Conservation (phyloP, 2,113 vertebrate species). For the Aphelocoma coerulescens region DNA sequence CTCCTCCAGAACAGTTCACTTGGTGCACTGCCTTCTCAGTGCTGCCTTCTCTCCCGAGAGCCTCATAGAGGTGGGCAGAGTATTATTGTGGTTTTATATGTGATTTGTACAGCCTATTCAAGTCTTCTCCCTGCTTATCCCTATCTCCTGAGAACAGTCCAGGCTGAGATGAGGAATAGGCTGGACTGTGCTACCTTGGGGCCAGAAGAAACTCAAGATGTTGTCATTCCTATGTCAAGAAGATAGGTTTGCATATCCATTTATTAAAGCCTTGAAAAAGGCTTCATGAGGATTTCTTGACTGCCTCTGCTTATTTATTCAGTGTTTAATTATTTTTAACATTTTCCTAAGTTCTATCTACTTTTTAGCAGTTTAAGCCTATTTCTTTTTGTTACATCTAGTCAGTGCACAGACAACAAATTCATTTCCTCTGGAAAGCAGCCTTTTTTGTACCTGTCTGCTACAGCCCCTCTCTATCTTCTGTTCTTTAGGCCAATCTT, state of each 20-base stretch:
- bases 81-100: not conserved
- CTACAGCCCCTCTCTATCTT: not conserved
- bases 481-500: not conserved
- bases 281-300: not conserved
- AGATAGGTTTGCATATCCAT: not conserved
- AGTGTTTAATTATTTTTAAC: not conserved
- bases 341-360: not conserved
- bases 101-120: not conserved
- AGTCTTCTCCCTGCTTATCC: not conserved
- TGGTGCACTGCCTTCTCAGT: not conserved
- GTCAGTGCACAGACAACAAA: not conserved
- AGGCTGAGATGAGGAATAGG: not conserved
- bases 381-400: not conserved
- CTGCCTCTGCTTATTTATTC: not conserved
- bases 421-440: not conserved
- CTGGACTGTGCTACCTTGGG: not conserved
- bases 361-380: not conserved
- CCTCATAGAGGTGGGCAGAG: not conserved
- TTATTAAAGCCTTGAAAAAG: not conserved
- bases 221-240: not conserved
- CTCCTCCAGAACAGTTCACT: not conserved
- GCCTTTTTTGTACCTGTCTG: not conserved
- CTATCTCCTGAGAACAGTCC: not conserved
- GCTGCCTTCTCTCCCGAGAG: not conserved
- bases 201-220: not conserved